Evolutionary conservation across 2,113 vertebrate species (phyloP), one percentile per base, ranked within the genome.

Genomic region (Vanacampus margaritifer): DNA sequence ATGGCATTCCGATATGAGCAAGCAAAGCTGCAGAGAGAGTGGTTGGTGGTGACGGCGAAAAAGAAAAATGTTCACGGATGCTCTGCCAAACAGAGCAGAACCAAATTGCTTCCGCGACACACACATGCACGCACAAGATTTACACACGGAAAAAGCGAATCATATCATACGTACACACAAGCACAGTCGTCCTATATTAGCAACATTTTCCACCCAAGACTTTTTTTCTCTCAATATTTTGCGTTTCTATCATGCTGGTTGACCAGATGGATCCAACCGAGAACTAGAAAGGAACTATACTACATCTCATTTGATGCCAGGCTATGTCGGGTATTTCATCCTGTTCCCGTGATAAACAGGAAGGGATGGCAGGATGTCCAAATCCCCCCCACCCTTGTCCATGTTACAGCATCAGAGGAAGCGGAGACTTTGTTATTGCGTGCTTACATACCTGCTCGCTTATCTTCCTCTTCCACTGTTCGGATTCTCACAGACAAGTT

Each of bases 11-110:
- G 50, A 60, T 14, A 78, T 68, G 73, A 67, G 70, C 63, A 59
- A 71, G 76, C 61, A 76, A 57, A 80, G 72, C 65, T 32, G 21
- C 36, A 69, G 69, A 81, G 65, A n/a, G n/a, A n/a, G n/a, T n/a
- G n/a, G n/a, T n/a, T 26, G 65, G 58, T 69, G 58, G 73, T 57
- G 48, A 81, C 48, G 64, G 57, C 58, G 39, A 51, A 80, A 78
- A n/a, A 79, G 71, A 74, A 67, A 86, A 82, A 75, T 77, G 54
- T 79, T 86, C 84, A 83, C 82, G 84, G 85, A 88, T 87, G 84
- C 71, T 69, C 76, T 84, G 79, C 81, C 84, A 89, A 89, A 84
- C 88, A 88, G 84, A 88, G 87, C 87, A 84, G 86, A 89, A 89
- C 71, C 19, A 87, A 89, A 87, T 79, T 82, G 79, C 74, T 73